phyloP scores from a whole-genome alignment of 2,113 vertebrate species.

The Cebus imitator region DNA sequence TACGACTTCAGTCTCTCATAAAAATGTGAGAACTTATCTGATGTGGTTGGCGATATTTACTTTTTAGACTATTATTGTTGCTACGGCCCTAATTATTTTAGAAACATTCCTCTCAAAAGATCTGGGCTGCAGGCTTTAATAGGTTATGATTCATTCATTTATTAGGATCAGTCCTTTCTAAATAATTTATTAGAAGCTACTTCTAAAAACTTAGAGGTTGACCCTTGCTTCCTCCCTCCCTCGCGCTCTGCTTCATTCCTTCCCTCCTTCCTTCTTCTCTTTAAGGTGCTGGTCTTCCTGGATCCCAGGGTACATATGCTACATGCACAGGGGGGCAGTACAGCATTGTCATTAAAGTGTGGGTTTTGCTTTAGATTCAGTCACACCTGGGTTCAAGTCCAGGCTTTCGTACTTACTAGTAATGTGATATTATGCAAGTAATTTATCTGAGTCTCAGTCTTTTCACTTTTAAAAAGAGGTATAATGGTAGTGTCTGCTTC shows the following conservation, averaged over 20 bases:
- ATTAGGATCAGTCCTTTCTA: constrained; percentile 12
- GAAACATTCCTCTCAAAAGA: constrained; percentile 2
- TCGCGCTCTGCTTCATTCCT: background rate
- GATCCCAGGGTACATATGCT: background rate
- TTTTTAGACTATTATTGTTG: background rate
- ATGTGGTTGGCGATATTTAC: background rate
- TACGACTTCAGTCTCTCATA: background rate
- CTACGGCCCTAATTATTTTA: constrained; percentile 6
- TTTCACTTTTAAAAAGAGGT: background rate
- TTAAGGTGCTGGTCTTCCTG: background rate
- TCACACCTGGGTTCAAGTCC: background rate
- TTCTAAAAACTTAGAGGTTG: background rate
- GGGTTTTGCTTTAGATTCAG: constrained; percentile 11
- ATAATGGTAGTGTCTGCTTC: background rate
- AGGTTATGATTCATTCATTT: constrained; percentile 13
- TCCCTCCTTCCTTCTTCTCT: background rate
- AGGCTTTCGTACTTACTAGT: background rate
- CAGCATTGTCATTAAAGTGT: background rate
- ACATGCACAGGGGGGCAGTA: background rate
- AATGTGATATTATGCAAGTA: background rate
- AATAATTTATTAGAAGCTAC: background rate
- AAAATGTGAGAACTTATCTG: background rate
- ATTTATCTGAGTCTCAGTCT: background rate
- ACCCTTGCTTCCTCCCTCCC: too few species aligned
- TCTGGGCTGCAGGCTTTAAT: background rate